Evolutionary conservation across 2,113 vertebrate genomes (phyloP), one percentile per base, ranked within the genome.

Genomic region (Hippocampus zosterae): DNA sequence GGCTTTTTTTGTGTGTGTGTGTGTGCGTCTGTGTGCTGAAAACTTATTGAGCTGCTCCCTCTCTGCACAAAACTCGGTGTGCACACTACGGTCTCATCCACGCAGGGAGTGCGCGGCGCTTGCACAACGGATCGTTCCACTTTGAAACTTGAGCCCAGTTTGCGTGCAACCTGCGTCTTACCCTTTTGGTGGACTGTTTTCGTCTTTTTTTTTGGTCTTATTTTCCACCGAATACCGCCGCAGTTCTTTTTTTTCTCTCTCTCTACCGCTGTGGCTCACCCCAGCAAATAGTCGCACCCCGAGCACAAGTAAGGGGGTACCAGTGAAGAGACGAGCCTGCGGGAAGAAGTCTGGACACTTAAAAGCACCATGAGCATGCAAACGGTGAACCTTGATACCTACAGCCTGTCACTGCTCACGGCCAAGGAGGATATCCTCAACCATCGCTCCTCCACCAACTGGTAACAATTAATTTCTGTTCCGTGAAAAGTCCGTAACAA

Each of bases 341-440:
- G 74, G 81, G 80, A 88, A 88, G 77, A 76, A 69, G 75, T 82
- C 70, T 75, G 79, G 82, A 79, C 85, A 88, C 74, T 76, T 87
- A 72, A 72, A 55, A 71, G 72, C 84, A 87, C 77, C 81, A 92
- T 89, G 89, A 87, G 76, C 81, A 91, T 84, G 89, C 79, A 65
- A 70, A 71, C 87, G 75, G 86, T 92, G 74, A 91, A 94, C 87
- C 88, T 94, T 87, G 92, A 93, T 83, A 92, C 92, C 85, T 93
- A 93, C 90, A 89, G 88, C 85, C 80, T 94, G 85, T 94, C 93
- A 60, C 89, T 94, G 85, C 87, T 94, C 76, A 93, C 92, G 41
- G 94, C 93, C 62, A 92, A 92, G 79, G 93, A 93, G 82, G 94
- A 95, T 88, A 92, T 94, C 81, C 82, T 91, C 46, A 94, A 93